A percentile compares a stretch with the other conserved stretches of the same genome.
Conservation (phyloP, 2,113 vertebrate genomes). For the Leucoraja erinaceus region DNA sequence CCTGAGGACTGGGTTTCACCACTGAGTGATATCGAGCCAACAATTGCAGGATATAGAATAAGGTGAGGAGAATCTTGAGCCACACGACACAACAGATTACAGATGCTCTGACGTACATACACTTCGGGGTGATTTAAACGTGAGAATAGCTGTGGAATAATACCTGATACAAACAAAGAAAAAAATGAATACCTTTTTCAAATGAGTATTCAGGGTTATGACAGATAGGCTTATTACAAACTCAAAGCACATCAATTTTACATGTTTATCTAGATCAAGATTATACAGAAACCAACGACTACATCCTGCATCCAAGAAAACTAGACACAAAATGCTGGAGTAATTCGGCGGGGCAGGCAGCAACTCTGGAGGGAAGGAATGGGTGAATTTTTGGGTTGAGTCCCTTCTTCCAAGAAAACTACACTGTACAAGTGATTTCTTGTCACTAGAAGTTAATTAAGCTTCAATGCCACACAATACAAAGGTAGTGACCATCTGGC, state of each 20-base stretch:
- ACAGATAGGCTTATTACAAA: neutral
- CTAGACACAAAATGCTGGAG: no score
- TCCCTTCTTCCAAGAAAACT: neutral
- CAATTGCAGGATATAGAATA: constrained; percentile 91
- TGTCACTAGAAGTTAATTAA: no score
- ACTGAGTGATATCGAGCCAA: constrained; percentile 89
- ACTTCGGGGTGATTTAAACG: constrained; percentile 94
- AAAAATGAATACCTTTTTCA: neutral
- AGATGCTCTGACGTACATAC: constrained; percentile 93
- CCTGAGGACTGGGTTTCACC: constrained; percentile 86
- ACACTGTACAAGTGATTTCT: no score
- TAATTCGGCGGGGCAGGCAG: no score
- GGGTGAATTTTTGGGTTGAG: no score
- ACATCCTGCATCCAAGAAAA: neutral
- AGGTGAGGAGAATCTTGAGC: constrained; percentile 95
- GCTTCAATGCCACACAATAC: no score
- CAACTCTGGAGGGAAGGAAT: no score
- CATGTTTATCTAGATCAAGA: neutral
- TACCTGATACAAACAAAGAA: constrained; percentile 54
- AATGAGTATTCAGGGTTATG: neutral
- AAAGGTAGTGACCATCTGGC: no score
- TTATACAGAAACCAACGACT: neutral
- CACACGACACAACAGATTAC: constrained; percentile 87
- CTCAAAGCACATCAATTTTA: neutral
- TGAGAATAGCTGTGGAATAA: constrained; percentile 96